A percentile compares a stretch with the other conserved stretches of the same genome.
phyloP scores from a whole-genome alignment of 2,797 vertebrate genomes.

The Poecile montanus region DNA sequence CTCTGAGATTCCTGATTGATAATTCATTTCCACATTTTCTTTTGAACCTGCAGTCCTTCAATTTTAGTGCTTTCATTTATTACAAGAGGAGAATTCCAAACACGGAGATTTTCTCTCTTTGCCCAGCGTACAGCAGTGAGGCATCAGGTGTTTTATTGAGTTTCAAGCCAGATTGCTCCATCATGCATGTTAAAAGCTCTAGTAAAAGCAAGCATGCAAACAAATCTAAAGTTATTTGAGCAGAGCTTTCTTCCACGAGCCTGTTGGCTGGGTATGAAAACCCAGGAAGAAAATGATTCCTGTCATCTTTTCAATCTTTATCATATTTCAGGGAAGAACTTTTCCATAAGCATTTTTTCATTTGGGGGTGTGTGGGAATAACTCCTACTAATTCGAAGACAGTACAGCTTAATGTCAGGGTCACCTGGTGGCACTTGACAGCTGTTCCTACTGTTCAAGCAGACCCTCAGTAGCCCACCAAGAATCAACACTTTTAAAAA shows the following conservation, averaged over 20 bases:
- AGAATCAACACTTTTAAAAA: background rate
- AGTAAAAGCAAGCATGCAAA: background rate
- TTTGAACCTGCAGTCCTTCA: background rate
- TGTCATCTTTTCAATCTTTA: background rate
- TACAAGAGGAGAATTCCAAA: background rate
- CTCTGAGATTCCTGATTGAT: background rate
- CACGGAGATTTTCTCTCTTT: background rate
- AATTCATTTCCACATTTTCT: background rate
- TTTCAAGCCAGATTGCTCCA: background rate
- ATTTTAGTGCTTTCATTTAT: background rate
- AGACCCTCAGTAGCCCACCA: background rate
- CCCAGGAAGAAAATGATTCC: background rate
- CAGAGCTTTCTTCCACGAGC: background rate
- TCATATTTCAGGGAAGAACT: background rate
- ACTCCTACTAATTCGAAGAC: background rate
- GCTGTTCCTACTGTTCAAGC: background rate
- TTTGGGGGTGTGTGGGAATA: rapidly evolving
- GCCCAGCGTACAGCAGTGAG: background rate
- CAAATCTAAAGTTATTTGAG: background rate
- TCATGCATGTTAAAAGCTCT: background rate
- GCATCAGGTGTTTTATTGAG: background rate
- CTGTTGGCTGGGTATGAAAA: background rate
- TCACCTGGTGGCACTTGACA: background rate
- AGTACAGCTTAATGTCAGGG: background rate
- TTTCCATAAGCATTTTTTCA: background rate